A percentile compares a stretch with the other conserved stretches of the same genome.
These are phyloP conservation scores for Zygothrica quintamaculata DNA, from an alignment of 2,888 invertebrate species.

Conservation along the genomic window DNA sequence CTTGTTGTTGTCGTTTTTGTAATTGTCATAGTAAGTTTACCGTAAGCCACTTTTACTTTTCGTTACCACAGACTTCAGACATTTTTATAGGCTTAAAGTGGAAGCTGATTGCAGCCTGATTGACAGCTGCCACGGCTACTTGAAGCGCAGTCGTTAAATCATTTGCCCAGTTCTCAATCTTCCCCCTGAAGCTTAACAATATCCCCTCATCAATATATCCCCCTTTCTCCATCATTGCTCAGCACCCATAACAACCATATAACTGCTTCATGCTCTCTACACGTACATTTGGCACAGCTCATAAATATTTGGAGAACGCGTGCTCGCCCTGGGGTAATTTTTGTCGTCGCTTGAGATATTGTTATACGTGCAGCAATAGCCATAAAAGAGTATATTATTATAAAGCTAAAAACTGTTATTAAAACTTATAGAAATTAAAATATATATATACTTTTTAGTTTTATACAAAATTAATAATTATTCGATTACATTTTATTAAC, in stretches of 20 bases:
- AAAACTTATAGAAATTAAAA: too few relatives aligned
- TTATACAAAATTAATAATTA: too few relatives aligned
- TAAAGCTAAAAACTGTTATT: too few relatives aligned
- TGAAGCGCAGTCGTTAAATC: slow-evolving; percentile 76
- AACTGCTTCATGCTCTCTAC: neutral
- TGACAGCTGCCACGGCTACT: slow-evolving; percentile 74
- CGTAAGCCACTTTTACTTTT: slow-evolving; percentile 78
- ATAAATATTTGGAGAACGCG: slow-evolving; percentile 70
- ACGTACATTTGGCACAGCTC: slow-evolving; percentile 42
- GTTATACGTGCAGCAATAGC: slow-evolving; percentile 9
- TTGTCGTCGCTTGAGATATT: slow-evolving; percentile 21
- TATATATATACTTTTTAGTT: too few relatives aligned
- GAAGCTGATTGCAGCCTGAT: slow-evolving; percentile 75
- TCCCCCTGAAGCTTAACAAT: neutral
- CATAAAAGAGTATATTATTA: neutral
- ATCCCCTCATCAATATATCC: neutral
- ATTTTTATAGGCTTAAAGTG: slow-evolving; percentile 73
- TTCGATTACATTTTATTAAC: too few relatives aligned
- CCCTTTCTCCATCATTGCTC: neutral
- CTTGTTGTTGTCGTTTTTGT: slow-evolving; percentile 24
- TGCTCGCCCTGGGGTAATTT: slow-evolving; percentile 54
- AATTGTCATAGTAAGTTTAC: slow-evolving; percentile 56
- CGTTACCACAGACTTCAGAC: slow-evolving; percentile 54
- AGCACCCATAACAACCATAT: neutral
- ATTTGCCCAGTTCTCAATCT: slow-evolving; percentile 48